A percentile compares a stretch with the other conserved stretches of the same genome.
phyloP scores from a whole-genome alignment of 2,113 vertebrate species.

The Gallinago media region DNA sequence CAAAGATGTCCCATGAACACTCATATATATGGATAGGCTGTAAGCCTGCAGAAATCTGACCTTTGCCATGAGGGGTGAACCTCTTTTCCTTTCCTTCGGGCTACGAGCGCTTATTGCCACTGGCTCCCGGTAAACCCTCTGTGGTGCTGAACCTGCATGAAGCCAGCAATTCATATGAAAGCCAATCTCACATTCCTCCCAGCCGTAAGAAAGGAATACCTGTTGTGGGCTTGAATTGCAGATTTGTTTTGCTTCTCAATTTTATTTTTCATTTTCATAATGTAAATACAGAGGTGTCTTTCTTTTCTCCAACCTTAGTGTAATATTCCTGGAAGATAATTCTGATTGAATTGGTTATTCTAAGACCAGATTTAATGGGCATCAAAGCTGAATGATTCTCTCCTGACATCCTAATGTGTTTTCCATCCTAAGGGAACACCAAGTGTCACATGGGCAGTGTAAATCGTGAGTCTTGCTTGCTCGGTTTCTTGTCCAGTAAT shows the following conservation, averaged over 20 bases:
- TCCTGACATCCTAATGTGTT: not conserved
- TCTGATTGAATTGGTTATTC: not conserved
- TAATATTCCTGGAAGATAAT: not conserved
- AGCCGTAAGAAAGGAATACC: slow-evolving; percentile 38
- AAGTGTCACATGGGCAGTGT: not conserved
- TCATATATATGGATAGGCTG: slow-evolving; percentile 61
- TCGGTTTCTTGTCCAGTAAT: not conserved
- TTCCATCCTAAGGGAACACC: not conserved
- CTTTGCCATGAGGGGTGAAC: slow-evolving; percentile 76
- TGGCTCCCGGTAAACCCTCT: slow-evolving; percentile 29
- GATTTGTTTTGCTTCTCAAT: not conserved
- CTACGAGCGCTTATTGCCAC: slow-evolving; percentile 12
- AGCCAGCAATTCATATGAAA: slow-evolving; percentile 48
- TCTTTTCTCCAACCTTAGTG: not conserved
- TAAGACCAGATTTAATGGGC: not conserved
- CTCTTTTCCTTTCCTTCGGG: slow-evolving; percentile 73
- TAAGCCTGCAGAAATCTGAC: slow-evolving; percentile 78
- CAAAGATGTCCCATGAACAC: slow-evolving; percentile 68
- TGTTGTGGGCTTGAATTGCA: slow-evolving; percentile 1
- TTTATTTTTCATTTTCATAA: not conserved
- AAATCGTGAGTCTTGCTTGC: not conserved
- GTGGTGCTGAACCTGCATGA: slow-evolving; percentile 42
- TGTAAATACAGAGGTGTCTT: not conserved
- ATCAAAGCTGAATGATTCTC: not conserved
- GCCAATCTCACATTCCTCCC: slow-evolving; percentile 21